phyloP scores from a whole-genome alignment of 2,113 vertebrate species.

The Australoheros scitulus region DNA sequence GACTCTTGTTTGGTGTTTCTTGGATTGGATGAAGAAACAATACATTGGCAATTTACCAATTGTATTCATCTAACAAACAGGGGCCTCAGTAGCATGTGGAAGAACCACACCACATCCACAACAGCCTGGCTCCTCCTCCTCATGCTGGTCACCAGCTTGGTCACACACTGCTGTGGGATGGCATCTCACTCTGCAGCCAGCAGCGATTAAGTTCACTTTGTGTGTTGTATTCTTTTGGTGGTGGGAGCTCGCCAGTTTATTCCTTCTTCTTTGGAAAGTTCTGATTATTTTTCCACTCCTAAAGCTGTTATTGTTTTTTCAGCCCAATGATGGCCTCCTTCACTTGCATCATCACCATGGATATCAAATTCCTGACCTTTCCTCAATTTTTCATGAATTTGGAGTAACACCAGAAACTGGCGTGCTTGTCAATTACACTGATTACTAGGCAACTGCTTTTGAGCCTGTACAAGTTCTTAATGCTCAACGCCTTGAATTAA shows the following conservation, averaged over 20 bases:
- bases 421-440: too few relatives aligned
- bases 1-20: too few relatives aligned
- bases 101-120: too few relatives aligned
- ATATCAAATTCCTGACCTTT: neutral
- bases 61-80: too few relatives aligned
- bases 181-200: too few relatives aligned
- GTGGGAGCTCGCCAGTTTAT: neutral
- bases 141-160: too few relatives aligned
- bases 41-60: too few relatives aligned
- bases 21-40: too few relatives aligned
- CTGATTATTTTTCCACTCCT: neutral
- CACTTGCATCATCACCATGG: neutral
- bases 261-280: neutral
- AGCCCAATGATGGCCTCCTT: neutral
- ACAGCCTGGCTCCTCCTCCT: too few relatives aligned
- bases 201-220: neutral
- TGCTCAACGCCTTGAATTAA: neutral
- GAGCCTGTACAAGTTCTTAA: neutral
- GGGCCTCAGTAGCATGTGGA: too few relatives aligned
- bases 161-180: too few relatives aligned
- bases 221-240: neutral
- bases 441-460: neutral
- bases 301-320: neutral
- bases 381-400: neutral
- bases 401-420: neutral